Percentiles rank a stretch among this genome's conserved stretches.
These are phyloP conservation scores for Parasteatoda tepidariorum DNA, from an alignment of 1,140 invertebrate species.

Conservation along the genomic window DNA sequence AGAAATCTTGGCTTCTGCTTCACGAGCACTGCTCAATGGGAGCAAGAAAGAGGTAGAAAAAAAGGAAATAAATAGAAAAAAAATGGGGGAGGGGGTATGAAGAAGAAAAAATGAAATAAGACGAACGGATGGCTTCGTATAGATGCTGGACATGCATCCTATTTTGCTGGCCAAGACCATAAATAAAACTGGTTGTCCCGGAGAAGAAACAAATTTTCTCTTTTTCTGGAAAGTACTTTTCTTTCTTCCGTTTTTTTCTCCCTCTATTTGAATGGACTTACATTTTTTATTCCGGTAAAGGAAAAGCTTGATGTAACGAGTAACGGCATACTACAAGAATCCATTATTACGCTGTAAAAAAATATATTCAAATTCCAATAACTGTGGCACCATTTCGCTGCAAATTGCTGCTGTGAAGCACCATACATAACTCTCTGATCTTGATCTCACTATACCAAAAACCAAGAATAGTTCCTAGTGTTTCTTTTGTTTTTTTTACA, in stretches of 20 bases:
- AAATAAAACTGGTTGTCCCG: conserved; percentile 45
- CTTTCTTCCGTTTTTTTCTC: neutral
- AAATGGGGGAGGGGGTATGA: neutral
- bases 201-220: conserved; percentile 42
- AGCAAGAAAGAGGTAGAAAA: conserved; percentile 11
- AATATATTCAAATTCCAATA: too few relatives aligned
- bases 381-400: too few relatives aligned
- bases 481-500: too few relatives aligned
- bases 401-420: too few relatives aligned
- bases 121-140: conserved; percentile 49
- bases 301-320: neutral
- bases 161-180: conserved; percentile 33
- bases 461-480: neutral
- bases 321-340: neutral
- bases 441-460: neutral
- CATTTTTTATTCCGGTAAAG: neutral
- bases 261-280: neutral
- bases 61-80: neutral
- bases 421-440: neutral
- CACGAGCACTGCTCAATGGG: conserved; percentile 42
- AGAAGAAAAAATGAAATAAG: conserved; percentile 51
- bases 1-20: conserved; percentile 60
- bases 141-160: conserved; percentile 33
- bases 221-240: neutral
- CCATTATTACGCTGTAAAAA: too few relatives aligned